phyloP scores from a whole-genome alignment of 2,797 vertebrate genomes.

The Brotula barbata region DNA sequence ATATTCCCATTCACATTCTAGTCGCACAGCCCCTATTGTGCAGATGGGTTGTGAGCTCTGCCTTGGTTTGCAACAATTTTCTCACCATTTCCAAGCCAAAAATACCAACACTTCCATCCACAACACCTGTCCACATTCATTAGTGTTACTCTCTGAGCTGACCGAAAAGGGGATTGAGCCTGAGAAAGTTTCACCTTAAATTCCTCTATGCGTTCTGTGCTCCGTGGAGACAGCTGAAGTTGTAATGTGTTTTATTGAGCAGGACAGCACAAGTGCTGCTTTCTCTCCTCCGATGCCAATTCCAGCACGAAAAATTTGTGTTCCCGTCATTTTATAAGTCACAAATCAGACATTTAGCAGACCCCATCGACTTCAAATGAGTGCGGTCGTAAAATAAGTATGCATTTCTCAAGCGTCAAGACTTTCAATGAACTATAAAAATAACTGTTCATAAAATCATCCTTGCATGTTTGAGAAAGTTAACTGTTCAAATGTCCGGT shows the following conservation, averaged over 20 bases:
- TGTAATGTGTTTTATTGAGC: conserved; percentile 49
- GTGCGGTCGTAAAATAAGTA: conserved; percentile 42
- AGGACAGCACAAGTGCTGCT: conserved; percentile 32
- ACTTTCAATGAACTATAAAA: conserved; percentile 7
- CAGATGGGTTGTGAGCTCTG: conserved; percentile 45
- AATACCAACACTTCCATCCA: conserved; percentile 43
- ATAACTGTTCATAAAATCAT: conserved; percentile 20
- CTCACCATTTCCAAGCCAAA: conserved; percentile 48
- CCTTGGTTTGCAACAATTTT: conserved; percentile 53
- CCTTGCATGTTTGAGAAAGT: not conserved
- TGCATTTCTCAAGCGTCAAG: conserved; percentile 23
- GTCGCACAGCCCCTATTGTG: conserved; percentile 55
- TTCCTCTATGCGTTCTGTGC: conserved; percentile 37
- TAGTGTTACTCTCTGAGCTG: conserved; percentile 44
- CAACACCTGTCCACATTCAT: conserved; percentile 53
- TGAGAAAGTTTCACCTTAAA: conserved; percentile 58
- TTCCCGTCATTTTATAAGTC: conserved; percentile 6
- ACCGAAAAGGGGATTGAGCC: conserved; percentile 47
- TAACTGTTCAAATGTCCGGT: conserved; percentile 1
- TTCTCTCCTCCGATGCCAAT: conserved; percentile 33
- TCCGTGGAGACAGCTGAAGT: conserved; percentile 38
- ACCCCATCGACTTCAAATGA: too few species aligned
- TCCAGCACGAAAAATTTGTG: conserved; percentile 29
- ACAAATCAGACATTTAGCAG: too few species aligned
- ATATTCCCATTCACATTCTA: conserved; percentile 68